Evolutionary conservation across 1,140 invertebrate genomes (phyloP).

Genomic region (Drosophila rufa): DNA sequence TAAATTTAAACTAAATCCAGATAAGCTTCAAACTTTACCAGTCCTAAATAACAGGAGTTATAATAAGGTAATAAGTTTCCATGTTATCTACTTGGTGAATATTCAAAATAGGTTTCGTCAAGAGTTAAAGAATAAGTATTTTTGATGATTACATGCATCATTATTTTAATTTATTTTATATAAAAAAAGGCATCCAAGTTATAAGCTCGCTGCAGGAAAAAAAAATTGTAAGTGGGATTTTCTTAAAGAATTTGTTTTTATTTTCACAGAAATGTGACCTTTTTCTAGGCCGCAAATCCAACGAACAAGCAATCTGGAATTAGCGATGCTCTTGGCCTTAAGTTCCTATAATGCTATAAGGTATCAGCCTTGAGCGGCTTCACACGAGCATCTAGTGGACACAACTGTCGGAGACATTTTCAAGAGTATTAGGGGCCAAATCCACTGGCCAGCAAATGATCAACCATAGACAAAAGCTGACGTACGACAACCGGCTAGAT

Average conservation of each 20-base stretch:
- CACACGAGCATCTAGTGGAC: constrained; percentile 15
- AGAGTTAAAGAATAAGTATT: too few species aligned
- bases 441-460: constrained; percentile 53
- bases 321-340: constrained; percentile 5
- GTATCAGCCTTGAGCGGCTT: constrained; percentile 25
- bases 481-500: constrained; percentile 36
- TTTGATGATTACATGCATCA: too few species aligned
- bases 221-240: background rate
- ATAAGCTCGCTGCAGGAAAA: background rate
- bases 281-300: background rate
- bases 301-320: constrained; percentile 6
- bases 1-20: too few species aligned
- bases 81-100: background rate
- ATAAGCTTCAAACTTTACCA: background rate
- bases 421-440: constrained; percentile 50
- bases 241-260: background rate
- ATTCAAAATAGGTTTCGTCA: too few species aligned
- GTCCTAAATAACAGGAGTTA: background rate
- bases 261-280: background rate
- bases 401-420: constrained; percentile 38
- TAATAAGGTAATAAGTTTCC: background rate
- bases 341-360: constrained; percentile 14
- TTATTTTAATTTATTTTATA: too few species aligned
- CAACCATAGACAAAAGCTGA: constrained; percentile 56
- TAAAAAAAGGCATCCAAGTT: background rate